These are phyloP conservation scores for Junonia oenone DNA, from an alignment of 2,888 invertebrate genomes.

Conservation along the genomic window DNA sequence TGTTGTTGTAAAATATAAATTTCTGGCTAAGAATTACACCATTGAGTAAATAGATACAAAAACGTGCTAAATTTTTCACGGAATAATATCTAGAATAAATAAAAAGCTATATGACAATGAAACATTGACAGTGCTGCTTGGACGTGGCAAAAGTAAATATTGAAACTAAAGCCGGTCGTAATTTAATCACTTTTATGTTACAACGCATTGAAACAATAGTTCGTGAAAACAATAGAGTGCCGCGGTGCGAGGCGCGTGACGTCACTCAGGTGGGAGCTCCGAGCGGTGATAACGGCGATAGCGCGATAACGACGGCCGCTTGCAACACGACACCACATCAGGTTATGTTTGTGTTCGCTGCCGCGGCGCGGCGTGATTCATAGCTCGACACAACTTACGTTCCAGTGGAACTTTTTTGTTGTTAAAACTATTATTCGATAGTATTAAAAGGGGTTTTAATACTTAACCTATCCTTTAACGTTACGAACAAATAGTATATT, in stretches of 20 bases:
- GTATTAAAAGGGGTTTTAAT: no score
- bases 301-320: conserved; percentile 37
- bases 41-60: no score
- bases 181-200: neutral
- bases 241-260: conserved; percentile 37
- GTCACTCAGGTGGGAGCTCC: conserved; percentile 49
- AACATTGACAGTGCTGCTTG: no score
- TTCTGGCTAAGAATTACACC: no score
- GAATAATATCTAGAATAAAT: neutral
- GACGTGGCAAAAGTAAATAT: neutral
- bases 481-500: no score
- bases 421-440: no score
- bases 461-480: no score
- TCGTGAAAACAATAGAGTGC: conserved; percentile 11
- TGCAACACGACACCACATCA: neutral
- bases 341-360: neutral
- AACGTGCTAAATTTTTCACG: neutral
- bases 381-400: neutral
- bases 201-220: conserved; percentile 12
- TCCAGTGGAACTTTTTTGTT: neutral
- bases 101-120: no score
- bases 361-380: neutral
- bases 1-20: no score
- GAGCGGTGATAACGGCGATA: conserved; percentile 45
- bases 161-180: neutral